Conservation (phyloP, 2,888 invertebrate genomes). For the Leuctra nigra region DNA sequence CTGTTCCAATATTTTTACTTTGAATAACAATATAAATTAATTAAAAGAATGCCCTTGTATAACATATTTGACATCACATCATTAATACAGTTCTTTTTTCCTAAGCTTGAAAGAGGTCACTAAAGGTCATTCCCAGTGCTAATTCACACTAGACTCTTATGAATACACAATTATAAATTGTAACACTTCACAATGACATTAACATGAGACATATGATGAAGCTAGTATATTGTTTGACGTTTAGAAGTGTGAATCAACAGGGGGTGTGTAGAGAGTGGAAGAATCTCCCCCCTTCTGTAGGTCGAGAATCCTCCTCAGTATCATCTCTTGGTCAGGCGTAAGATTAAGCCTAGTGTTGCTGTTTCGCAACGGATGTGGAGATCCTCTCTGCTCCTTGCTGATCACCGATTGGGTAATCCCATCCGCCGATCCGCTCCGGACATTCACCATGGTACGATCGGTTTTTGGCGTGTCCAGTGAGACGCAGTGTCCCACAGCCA, state of each 20-base stretch:
- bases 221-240: no score
- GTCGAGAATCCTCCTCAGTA: conserved; percentile 23
- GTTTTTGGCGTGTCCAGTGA: background rate
- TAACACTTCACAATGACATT: no score
- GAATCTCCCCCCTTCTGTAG: background rate
- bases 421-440: conserved; percentile 2
- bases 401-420: background rate
- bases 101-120: no score
- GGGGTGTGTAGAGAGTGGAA: background rate
- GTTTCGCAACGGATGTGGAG: conserved; percentile 29
- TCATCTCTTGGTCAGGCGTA: conserved; percentile 26
- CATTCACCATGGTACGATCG: background rate
- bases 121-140: no score
- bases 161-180: no score
- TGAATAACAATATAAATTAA: no score
- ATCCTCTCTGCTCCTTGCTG: conserved; percentile 19
- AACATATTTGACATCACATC: no score
- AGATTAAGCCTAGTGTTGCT: conserved; percentile 26
- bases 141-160: no score
- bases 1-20: no score
- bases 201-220: no score
- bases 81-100: no score
- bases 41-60: no score
- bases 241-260: conserved; percentile 20
- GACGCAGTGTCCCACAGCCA: background rate